Evolutionary conservation across 1,140 invertebrate genomes (phyloP).

Genomic region (Sesamia nonagrioides): DNA sequence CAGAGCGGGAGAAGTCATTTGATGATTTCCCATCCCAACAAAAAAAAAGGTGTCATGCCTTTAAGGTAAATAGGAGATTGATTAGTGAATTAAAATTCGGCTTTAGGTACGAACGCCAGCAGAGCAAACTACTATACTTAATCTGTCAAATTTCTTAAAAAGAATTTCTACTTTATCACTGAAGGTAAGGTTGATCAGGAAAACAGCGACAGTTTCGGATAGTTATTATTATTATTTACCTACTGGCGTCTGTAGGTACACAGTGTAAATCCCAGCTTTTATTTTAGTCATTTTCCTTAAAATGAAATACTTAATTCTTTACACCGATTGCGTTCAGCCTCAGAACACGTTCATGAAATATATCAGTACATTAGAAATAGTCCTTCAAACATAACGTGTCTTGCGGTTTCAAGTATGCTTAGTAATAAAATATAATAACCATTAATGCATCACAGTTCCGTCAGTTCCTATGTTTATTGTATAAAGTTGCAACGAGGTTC

Average conservation of each 20-base stretch:
- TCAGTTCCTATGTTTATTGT: not conserved
- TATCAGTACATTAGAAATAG: conserved; percentile 36
- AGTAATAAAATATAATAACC: conserved; percentile 16
- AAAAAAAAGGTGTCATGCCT: no score
- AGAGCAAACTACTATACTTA: no score
- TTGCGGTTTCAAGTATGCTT: conserved; percentile 15
- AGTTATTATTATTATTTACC: no score
- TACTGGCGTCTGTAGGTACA: no score
- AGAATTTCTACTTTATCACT: no score
- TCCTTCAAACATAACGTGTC: conserved; percentile 41
- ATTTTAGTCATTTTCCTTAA: conserved; percentile 25
- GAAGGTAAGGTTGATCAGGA: no score
- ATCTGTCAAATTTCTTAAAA: no score
- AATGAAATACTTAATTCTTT: conserved; percentile 32
- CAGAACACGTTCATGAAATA: conserved; percentile 8
- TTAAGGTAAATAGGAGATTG: conserved; percentile 12
- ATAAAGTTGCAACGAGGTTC: not conserved
- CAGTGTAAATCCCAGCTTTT: not conserved
- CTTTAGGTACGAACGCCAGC: no score
- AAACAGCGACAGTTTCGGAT: no score
- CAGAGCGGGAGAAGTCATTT: no score
- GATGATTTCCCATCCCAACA: no score
- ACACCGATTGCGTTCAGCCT: not conserved
- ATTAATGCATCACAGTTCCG: not conserved
- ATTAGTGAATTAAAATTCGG: not conserved